A percentile compares a stretch with the other conserved stretches of the same genome.
These are phyloP conservation scores for Microtus ochrogaster DNA, from an alignment of 2,113 vertebrate genomes.

Conservation along the genomic window DNA sequence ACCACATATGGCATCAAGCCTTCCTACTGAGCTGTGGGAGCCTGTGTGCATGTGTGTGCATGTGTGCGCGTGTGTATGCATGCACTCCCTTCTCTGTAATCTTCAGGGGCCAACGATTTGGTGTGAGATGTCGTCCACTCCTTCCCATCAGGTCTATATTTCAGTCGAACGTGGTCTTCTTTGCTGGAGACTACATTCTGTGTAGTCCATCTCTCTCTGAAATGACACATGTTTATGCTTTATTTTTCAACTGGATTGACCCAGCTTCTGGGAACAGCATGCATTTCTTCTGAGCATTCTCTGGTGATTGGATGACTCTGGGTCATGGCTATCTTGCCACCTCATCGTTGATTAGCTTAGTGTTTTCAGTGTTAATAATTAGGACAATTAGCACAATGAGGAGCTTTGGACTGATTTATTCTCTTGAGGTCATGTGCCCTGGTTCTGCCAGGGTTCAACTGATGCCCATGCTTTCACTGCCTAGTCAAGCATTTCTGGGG, in stretches of 20 bases:
- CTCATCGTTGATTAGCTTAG: conserved; percentile 43
- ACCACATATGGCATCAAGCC: background rate
- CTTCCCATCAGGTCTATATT: background rate
- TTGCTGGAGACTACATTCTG: background rate
- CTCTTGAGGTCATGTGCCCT: conserved; percentile 52
- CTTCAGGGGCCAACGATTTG: background rate
- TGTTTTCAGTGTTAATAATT: conserved; percentile 66
- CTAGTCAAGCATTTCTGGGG: conserved; percentile 74
- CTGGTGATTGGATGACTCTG: conserved; percentile 5
- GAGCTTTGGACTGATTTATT: conserved; percentile 68
- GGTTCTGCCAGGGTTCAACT: conserved; percentile 72
- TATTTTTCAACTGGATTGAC: background rate
- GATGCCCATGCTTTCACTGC: conserved; percentile 25
- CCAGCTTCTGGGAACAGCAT: conserved; percentile 32
- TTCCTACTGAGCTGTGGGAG: background rate
- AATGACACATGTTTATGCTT: background rate
- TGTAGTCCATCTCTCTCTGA: background rate
- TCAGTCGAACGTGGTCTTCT: background rate
- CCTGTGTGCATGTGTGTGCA: background rate
- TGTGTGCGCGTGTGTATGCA: too few species aligned
- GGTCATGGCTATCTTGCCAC: background rate
- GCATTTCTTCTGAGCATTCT: conserved; percentile 19
- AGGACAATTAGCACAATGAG: conserved; percentile 62
- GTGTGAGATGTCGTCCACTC: conserved; percentile 22
- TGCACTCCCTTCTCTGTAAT: background rate